Evolutionary conservation across 2,797 vertebrate genomes (phyloP), one percentile per base, ranked within the genome.

Genomic region (Cetoscarus ocellatus): DNA sequence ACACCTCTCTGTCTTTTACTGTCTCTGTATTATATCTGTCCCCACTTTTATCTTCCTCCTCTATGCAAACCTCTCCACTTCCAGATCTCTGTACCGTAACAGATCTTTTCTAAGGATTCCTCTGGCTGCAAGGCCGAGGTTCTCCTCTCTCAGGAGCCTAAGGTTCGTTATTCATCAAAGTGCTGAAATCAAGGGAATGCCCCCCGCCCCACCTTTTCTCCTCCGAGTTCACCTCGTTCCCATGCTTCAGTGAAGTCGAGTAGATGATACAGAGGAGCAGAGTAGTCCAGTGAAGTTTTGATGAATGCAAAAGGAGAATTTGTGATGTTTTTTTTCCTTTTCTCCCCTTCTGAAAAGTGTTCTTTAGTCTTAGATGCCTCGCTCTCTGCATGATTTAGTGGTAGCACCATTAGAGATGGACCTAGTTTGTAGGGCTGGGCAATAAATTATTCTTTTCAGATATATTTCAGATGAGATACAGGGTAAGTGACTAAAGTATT

Each of bases 131-230:
- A 96, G 96, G 95, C 97, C 97, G 94, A 96, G 95, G 94, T 98
- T 98, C 95, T 98, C 95, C 92, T 99, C 97, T 91, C 96, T 98
- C 95, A 98, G 98, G 95, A 97, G 96, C 96, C 95, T 98, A 95
- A 97, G 97, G 97, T 98, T 97, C 91, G 97, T 97, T 92, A 55
- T 78, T 69, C 49, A 62, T 87, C 69, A 64, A 67, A 73, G 77
- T 80, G 77, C 65, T 79, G 59, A 75, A 77, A 75, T 75, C 74
- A 84, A 89, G 74, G 78, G 79, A 86, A 88, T 86, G 84, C 53
- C 67, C 49, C 72, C 70, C 47, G 48, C 35, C 40, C 19, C 53
- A 10, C 15, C 65, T 63, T 68, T 35, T 38, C 18, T 54, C 19
- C 67, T 66, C 72, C 40, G 56, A 71, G 52, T 62, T 70, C 67